Evolutionary conservation across 2,113 vertebrate species (phyloP).

Genomic region (Microcebus murinus): DNA sequence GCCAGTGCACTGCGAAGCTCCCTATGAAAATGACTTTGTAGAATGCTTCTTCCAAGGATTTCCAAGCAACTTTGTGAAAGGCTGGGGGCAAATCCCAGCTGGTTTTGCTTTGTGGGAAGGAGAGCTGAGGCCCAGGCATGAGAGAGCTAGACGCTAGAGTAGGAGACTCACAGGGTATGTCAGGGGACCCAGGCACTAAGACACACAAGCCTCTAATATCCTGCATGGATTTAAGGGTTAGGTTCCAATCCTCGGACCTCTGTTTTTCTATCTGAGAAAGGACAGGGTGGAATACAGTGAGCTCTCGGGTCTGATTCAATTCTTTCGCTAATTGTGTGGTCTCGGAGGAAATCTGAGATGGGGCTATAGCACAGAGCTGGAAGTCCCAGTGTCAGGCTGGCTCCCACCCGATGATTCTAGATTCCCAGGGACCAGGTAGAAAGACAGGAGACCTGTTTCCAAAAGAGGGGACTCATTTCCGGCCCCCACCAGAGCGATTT

Average conservation of each 20-base stretch:
- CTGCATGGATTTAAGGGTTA: background rate
- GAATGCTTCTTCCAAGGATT: background rate
- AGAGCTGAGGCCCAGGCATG: background rate
- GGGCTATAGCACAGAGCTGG: background rate
- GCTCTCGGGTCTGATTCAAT: background rate
- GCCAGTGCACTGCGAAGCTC: background rate
- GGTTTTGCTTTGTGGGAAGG: background rate
- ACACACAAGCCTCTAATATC: background rate
- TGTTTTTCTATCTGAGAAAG: background rate
- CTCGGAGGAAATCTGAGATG: background rate
- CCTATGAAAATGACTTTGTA: background rate
- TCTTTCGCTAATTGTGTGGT: background rate
- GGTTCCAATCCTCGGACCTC: background rate
- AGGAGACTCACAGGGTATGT: background rate
- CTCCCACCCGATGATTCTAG: background rate
- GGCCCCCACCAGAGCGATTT: background rate
- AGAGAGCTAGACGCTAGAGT: accelerated
- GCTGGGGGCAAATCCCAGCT: background rate
- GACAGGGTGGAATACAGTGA: background rate
- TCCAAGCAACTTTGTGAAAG: background rate
- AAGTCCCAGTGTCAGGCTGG: background rate
- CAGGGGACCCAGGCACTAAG: background rate
- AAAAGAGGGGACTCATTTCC: background rate
- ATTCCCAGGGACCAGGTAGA: background rate
- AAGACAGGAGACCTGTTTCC: background rate